Evolutionary conservation across 1,140 invertebrate genomes (phyloP), one percentile per base, ranked within the genome.

Genomic region (Saccostrea cuccullata): DNA sequence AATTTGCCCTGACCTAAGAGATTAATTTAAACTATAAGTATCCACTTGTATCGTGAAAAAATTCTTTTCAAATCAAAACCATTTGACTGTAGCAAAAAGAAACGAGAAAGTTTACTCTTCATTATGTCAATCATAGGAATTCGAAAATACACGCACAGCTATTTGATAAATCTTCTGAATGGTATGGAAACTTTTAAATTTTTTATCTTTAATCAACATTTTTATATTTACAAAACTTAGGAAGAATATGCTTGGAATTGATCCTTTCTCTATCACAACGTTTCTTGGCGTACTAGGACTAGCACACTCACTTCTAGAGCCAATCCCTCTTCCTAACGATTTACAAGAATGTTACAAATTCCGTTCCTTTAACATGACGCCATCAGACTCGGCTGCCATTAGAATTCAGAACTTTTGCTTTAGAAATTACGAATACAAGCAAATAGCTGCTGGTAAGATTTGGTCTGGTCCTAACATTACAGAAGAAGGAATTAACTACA

Each of bases 261-360:
- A 15, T 13, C 23, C 30, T 13, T 36, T 77, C 9, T 77, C 30
- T 77, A 26, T 77, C 36, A 11, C 26, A 15, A 13, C 26, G 23
- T 77, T 23, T 36, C 8, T 77, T 30, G 70, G 70, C 30, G 23
- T 77, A 13, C 26, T 77, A 15, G 26, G 70, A 36, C 26, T 30
- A 15, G 23, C 26, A 12, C 26, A 11, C 11, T 23, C 70, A 30
- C 26, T 84, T 20, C n/a, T 84, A 40, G 20, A 84, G 20, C 82
- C 82, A 56, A 84, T 84, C 20, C 82, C 82, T 8, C 15, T 84
- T 55, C 82, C 82, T 20, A 23, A 17, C 15, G 55, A 17, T 55
- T 40, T 84, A 23, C 40, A 84, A 84, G 82, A 84, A 55, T 84
- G 82, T 55, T 84, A 84, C 55, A 40, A 84, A n/a, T 84, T 55